Base-by-base conservation (phyloP, 2,888 invertebrate genomes). In the Cheilosia vernalis region DNA sequence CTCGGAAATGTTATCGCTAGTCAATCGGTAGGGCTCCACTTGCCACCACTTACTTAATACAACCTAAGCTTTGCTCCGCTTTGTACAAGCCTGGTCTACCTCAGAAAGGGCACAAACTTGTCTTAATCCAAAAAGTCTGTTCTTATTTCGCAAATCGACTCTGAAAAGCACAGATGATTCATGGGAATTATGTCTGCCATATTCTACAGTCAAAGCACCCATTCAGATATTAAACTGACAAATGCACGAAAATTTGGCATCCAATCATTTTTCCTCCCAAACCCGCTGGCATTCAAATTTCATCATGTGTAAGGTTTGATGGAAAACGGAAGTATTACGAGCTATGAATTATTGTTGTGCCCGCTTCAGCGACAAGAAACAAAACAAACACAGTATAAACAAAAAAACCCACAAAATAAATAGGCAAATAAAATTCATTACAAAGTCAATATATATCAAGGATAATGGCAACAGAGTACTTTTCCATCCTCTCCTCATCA, bases 301-400 rank as follows among this genome's bases (percentile, higher is more conserved):
- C 53, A 80, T 73, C 76, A 77, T 77, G 85, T 85, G 76, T 70
- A 85, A 81, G 60, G n/a, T 70, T 56, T 85, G 85, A 85, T 81
- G 85, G 77, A 86, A 73, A 69, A 73, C 86, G 86, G 86, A 86
- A 86, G 58, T 67, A 86, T 86, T 86, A 86, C n/a, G n/a, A n/a
- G 69, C 67, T 42, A 51, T 78, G 72, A 82, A 58, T 72, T 86
- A 82, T 78, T 61, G 27, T 21, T n/a, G 15, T 4, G 40, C 13
- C 13, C 40, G 66, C 51, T 58, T 74, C 55, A 64, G 19, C 6
- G 6, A 44, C 6, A 44, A 67, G 74, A 67, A 51, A 79, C 69
- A 67, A 84, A 58, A 44, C 51, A 70, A 56, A 56, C 33, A 69
- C 53, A 13, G 64, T 49, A 21, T 21, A 79, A 69, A 15, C 17